phyloP scores from a whole-genome alignment of 2,888 invertebrate genomes.

The Serripes groenlandicus region DNA sequence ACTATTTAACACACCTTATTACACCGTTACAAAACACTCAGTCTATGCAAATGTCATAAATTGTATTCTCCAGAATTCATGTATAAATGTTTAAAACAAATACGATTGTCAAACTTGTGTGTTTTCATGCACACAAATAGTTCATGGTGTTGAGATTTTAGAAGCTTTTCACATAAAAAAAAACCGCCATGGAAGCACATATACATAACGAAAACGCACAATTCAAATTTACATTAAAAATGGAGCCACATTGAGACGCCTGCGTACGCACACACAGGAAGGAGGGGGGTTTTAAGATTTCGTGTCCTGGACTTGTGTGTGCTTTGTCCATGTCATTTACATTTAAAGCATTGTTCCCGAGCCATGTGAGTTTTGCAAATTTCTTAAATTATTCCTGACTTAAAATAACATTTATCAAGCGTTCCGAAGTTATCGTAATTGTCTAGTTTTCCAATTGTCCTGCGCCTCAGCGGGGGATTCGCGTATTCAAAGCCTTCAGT shows the following conservation, averaged over 20 bases:
- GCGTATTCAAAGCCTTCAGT: constrained; percentile 57
- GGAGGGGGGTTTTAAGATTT: neutral
- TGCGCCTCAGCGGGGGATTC: constrained; percentile 53
- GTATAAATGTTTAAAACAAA: no score
- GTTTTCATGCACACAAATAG: no score
- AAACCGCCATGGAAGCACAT: neutral
- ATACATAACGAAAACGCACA: neutral
- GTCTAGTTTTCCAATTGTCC: constrained; percentile 62
- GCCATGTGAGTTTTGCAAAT: constrained; percentile 47
- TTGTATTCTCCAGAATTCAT: no score
- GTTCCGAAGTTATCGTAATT: constrained; percentile 63
- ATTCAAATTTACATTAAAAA: neutral
- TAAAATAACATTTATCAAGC: constrained; percentile 62
- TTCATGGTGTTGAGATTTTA: no score
- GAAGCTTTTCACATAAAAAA: neutral
- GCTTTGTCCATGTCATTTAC: constrained; percentile 25
- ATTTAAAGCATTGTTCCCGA: constrained; percentile 25
- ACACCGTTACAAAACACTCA: no score
- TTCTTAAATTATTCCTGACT: constrained; percentile 48
- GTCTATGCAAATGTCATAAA: no score
- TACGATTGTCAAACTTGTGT: no score
- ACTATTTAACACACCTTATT: no score
- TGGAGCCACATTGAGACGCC: neutral
- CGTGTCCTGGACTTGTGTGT: neutral
- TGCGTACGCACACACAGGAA: neutral